phyloP scores from a whole-genome alignment of 2,113 vertebrate genomes.

The Carlito syrichta region DNA sequence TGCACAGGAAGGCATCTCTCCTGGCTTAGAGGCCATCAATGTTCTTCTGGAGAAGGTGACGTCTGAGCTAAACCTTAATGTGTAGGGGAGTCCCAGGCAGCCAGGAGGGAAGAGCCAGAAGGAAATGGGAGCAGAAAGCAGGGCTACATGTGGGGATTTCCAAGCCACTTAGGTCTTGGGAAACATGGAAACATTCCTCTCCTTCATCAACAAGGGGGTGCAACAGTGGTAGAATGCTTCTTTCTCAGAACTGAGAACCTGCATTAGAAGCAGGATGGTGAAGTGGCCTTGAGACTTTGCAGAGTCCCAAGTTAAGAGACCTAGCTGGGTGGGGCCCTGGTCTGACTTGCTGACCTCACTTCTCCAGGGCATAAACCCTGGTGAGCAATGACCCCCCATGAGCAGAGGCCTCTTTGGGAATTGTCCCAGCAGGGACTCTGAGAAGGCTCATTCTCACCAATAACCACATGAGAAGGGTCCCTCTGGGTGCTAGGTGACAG shows the following conservation, averaged over 20 bases:
- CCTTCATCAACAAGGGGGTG: neutral
- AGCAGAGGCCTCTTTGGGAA: neutral
- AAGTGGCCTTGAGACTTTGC: neutral
- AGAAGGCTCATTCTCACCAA: too few species aligned
- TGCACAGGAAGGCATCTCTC: neutral
- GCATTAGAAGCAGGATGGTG: neutral
- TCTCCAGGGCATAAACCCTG: neutral
- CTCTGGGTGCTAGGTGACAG: neutral
- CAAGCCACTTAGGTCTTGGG: fast-evolving
- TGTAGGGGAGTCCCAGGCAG: fast-evolving
- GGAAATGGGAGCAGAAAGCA: too few species aligned
- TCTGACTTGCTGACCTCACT: neutral
- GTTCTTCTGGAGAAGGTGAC: neutral
- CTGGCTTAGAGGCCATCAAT: too few species aligned
- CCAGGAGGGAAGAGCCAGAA: neutral
- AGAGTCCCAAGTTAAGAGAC: neutral
- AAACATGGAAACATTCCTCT: neutral
- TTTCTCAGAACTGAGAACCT: neutral
- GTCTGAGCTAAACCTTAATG: neutral
- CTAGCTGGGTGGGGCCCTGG: neutral
- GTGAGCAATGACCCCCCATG: neutral
- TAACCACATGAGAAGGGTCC: fast-evolving
- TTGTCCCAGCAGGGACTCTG: neutral
- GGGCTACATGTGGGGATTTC: too few species aligned
- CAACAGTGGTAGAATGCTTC: fast-evolving